Percentiles rank a stretch among this genome's conserved stretches.
These are phyloP conservation scores for Macrobrachium rosenbergii DNA, from an alignment of 1,140 invertebrate genomes.

Conservation along the genomic window DNA sequence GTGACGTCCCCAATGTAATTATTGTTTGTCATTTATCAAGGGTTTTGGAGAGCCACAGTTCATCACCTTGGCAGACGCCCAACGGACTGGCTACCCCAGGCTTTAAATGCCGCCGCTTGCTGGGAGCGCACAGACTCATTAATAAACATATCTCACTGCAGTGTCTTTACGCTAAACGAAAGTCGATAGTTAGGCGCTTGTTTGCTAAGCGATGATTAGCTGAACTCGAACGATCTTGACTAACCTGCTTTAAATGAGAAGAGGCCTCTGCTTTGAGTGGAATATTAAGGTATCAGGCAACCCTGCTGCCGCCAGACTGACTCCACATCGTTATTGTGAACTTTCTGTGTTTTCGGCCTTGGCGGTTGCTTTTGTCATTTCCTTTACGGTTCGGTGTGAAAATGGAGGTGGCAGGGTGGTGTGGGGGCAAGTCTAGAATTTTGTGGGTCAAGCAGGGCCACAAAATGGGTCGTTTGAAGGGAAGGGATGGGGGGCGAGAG, in stretches of 20 bases:
- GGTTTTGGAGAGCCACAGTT: conserved; percentile 58
- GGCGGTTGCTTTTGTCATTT: neutral
- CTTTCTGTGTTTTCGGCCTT: conserved; percentile 6
- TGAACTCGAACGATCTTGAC: neutral
- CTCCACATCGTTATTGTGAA: conserved; percentile 52
- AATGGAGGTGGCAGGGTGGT: neutral
- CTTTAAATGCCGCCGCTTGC: conserved; percentile 33
- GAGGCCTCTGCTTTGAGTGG: neutral
- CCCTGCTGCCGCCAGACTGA: conserved; percentile 48
- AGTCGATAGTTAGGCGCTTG: too few relatives aligned
- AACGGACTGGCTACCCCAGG: conserved; percentile 48
- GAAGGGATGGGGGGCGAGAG: neutral
- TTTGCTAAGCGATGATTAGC: too few relatives aligned
- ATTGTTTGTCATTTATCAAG: conserved; percentile 61
- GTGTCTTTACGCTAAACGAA: neutral
- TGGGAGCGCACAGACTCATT: neutral
- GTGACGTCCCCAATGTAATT: conserved; percentile 59
- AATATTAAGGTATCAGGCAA: conserved; percentile 34
- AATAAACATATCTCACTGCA: neutral
- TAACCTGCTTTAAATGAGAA: conserved; percentile 19
- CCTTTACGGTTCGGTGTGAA: neutral
- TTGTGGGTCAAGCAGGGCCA: neutral
- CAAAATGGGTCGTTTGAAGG: neutral
- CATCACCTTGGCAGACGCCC: conserved; percentile 63
- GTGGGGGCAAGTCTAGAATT: neutral